Conservation (phyloP, 2,888 invertebrate genomes). For the Agriotes lineatus region DNA sequence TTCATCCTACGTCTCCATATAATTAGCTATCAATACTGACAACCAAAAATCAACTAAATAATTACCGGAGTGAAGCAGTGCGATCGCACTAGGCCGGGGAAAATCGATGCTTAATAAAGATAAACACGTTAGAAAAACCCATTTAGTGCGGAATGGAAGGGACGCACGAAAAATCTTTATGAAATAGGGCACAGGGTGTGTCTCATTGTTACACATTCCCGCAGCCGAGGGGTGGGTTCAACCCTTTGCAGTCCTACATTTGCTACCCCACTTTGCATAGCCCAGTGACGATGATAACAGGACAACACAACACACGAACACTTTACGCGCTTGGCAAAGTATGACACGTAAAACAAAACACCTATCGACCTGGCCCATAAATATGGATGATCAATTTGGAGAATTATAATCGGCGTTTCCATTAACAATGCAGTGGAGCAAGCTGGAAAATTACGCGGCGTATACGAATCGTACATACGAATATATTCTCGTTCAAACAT, state of each 20-base stretch:
- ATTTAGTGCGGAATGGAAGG: slow-evolving; percentile 8
- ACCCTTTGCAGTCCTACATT: slow-evolving; percentile 43
- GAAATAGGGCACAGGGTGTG: slow-evolving; percentile 36
- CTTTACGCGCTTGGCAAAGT: slow-evolving; percentile 27
- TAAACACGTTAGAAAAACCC: slow-evolving; percentile 20
- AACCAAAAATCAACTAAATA: too few relatives aligned
- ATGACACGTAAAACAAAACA: neutral
- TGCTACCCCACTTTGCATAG: slow-evolving; percentile 36
- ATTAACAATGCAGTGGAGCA: too few relatives aligned
- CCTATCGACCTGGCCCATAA: neutral
- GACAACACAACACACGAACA: slow-evolving; percentile 27
- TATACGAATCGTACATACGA: too few relatives aligned
- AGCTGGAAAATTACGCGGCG: too few relatives aligned
- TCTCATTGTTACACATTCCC: slow-evolving; percentile 36
- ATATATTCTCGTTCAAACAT: too few relatives aligned
- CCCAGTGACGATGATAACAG: slow-evolving; percentile 32
- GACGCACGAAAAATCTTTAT: slow-evolving; percentile 32
- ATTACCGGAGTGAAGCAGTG: too few relatives aligned
- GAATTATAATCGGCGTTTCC: too few relatives aligned
- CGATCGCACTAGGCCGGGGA: neutral
- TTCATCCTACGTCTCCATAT: too few relatives aligned
- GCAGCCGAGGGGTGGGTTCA: slow-evolving; percentile 30
- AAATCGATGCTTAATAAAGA: slow-evolving; percentile 26
- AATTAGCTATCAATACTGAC: too few relatives aligned
- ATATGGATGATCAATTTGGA: too few relatives aligned